These are phyloP conservation scores for Hylaeus volcanicus DNA, from an alignment of 1,140 invertebrate species.

Conservation along the genomic window DNA sequence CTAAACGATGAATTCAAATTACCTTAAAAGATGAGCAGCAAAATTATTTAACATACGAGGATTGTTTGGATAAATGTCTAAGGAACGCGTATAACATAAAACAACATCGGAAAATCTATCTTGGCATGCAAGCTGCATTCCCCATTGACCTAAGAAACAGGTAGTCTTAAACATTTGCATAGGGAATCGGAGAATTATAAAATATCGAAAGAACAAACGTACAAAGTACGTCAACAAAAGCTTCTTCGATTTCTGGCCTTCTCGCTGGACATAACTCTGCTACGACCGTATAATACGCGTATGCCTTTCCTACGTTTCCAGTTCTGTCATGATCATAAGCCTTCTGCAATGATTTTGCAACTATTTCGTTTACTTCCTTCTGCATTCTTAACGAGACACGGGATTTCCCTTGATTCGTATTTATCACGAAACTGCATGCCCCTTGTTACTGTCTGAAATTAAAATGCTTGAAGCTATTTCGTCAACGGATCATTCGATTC, in stretches of 20 bases:
- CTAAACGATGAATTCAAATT: conserved; percentile 29
- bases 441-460: not conserved
- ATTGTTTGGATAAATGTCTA: conserved; percentile 70
- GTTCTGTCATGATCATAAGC: conserved; percentile 64
- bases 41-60: conserved; percentile 73
- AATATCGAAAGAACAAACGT: conserved; percentile 31
- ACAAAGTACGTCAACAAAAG: conserved; percentile 73
- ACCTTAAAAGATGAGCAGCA: conserved; percentile 71
- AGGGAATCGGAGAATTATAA: not conserved
- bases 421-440: conserved; percentile 20
- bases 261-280: conserved; percentile 71
- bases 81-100: conserved; percentile 68
- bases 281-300: conserved; percentile 74
- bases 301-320: conserved; percentile 74
- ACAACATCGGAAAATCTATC: conserved; percentile 64
- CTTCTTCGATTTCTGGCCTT: conserved; percentile 70
- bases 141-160: conserved; percentile 71
- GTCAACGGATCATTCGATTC: not conserved
- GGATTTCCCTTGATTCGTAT: not conserved
- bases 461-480: not conserved
- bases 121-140: conserved; percentile 64
- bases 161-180: conserved; percentile 27
- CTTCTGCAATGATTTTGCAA: conserved; percentile 68
- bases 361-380: conserved; percentile 64
- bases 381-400: conserved; percentile 55